phyloP scores from a whole-genome alignment of 2,797 vertebrate genomes.

The Tapirus indicus region DNA sequence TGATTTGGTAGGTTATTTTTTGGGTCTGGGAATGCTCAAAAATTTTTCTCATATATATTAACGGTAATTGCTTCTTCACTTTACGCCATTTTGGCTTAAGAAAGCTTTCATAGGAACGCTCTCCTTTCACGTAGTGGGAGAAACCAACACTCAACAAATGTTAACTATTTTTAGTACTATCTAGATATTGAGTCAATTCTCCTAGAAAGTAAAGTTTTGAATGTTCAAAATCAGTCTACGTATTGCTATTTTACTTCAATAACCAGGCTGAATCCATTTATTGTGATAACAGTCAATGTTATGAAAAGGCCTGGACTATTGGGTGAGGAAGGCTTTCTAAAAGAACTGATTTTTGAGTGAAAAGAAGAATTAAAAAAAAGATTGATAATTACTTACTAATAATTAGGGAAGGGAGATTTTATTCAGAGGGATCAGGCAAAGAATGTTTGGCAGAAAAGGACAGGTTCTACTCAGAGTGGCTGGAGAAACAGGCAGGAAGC shows the following conservation, averaged over 20 bases:
- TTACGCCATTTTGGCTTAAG: too few relatives aligned
- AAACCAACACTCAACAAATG: background rate
- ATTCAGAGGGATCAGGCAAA: background rate
- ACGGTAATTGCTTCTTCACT: too few relatives aligned
- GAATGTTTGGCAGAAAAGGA: background rate
- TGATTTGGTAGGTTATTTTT: too few relatives aligned
- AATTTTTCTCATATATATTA: too few relatives aligned
- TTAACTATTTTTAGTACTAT: background rate
- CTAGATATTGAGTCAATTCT: background rate
- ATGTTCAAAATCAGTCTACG: background rate
- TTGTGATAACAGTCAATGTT: background rate
- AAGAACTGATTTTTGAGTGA: background rate
- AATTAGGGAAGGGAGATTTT: background rate
- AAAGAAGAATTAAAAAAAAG: background rate
- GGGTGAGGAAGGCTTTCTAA: background rate
- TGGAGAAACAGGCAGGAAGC: background rate
- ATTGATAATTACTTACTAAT: background rate
- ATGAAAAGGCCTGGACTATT: background rate
- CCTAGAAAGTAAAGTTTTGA: background rate
- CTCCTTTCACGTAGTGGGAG: too few relatives aligned
- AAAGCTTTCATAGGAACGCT: too few relatives aligned
- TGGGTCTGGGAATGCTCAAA: too few relatives aligned
- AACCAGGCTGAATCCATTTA: background rate
- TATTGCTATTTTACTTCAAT: background rate
- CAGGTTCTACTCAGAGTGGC: background rate